Percentiles rank a stretch among this genome's conserved stretches.
These are phyloP conservation scores for Leuctra nigra DNA, from an alignment of 2,888 invertebrate genomes.

Conservation along the genomic window DNA sequence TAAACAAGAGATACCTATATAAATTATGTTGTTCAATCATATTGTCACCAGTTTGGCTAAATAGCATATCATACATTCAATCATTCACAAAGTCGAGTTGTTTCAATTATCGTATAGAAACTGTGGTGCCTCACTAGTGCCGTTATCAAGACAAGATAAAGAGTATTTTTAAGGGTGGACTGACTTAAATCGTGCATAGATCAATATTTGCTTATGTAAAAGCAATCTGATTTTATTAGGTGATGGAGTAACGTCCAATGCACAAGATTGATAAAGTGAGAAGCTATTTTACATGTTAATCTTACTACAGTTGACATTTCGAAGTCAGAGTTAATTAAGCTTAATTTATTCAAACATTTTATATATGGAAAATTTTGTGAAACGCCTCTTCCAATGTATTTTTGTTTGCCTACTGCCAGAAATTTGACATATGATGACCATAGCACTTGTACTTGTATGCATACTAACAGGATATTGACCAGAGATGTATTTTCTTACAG, in stretches of 20 bases:
- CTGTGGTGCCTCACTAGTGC: slow-evolving; percentile 26
- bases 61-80: no score
- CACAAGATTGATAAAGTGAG: background rate
- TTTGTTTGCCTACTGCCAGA: no score
- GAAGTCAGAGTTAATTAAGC: background rate
- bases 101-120: background rate
- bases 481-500: slow-evolving; percentile 5
- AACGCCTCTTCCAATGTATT: no score
- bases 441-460: no score
- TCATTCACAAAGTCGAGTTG: no score
- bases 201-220: no score
- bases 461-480: background rate
- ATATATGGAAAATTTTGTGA: no score
- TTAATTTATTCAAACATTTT: no score
- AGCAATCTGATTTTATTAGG: background rate
- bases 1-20: background rate
- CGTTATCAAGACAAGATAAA: slow-evolving; percentile 14
- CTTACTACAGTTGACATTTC: background rate
- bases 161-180: background rate
- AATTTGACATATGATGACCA: no score
- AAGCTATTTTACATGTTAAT: background rate
- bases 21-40: background rate
- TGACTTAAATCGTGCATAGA: background rate
- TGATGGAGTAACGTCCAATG: background rate
- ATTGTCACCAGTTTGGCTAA: background rate